Percentiles rank a stretch among this genome's conserved stretches.
Evolutionary conservation across 2,113 vertebrate species (phyloP).

Genomic region (Panthera uncia): DNA sequence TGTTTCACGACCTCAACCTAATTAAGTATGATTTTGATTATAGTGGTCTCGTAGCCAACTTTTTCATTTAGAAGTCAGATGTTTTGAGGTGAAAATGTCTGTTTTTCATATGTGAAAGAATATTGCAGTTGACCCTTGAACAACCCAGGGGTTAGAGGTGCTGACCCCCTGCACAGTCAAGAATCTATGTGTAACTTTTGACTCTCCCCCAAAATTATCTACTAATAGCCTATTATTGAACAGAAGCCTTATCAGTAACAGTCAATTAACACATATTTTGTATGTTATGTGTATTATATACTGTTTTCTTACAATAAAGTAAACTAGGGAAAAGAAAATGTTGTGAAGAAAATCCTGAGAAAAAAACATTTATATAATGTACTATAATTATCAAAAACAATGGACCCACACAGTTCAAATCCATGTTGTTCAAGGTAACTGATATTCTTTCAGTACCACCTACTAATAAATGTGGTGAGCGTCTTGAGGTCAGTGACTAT

Average conservation of each 20-base stretch:
- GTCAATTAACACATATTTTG: neutral
- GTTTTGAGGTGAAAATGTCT: neutral
- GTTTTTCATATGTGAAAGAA: neutral
- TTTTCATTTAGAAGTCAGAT: constrained; percentile 4
- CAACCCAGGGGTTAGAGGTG: neutral
- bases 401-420: neutral
- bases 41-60: neutral
- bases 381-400: neutral
- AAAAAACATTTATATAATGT: neutral
- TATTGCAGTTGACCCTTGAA: neutral
- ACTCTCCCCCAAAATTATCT: neutral
- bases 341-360: neutral
- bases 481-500: neutral
- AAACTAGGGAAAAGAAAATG: neutral
- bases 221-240: neutral
- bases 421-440: neutral
- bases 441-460: neutral
- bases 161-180: neutral
- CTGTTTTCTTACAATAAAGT: neutral
- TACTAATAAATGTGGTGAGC: neutral
- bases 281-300: neutral
- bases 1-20: neutral
- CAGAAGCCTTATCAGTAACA: neutral
- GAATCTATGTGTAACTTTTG: neutral
- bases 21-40: neutral